Evolutionary conservation across 2,113 vertebrate genomes (phyloP), one percentile per base, ranked within the genome.

Genomic region (Gallinago paraguaiae): DNA sequence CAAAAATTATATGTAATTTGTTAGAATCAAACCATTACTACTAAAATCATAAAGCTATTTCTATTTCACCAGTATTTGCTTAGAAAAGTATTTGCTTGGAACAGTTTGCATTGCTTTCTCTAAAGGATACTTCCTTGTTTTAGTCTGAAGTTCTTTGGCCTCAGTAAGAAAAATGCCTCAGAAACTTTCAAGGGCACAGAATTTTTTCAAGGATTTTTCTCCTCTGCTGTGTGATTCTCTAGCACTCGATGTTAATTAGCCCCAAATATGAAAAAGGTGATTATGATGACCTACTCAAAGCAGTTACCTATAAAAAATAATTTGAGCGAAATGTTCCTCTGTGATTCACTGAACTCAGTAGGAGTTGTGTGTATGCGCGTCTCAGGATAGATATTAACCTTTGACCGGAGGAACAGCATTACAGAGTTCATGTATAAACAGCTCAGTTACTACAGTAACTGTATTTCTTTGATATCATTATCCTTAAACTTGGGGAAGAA

Each of bases 361-460:
- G 75, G 64, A 90, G 35, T 18, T 84, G 7, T 86, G 63, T 68
- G 63, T 75, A 69, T 41, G 37, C 41, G 68, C 1, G 39, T 90
- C 78, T 88, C 74, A 63, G 94, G 86, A 91, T 17, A 82, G 82
- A 45, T 45, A 97, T 84, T 70, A 91, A 89, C 90, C 91, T 90
- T 56, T 96, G 92, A 78, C 67, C 85, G 71, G 71, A 88, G 61
- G 37, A 63, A 33, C 51, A 63, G 75, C 54, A 48, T 57, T 76
- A 61, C 80, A 67, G 0, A 78, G 82, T 50, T 72, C 68, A 61
- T 63, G 51, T 71, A 82, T 45, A 85, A 93, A 95, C 82, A 92
- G n/a, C 68, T 75, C 79, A 64, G 76, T 74, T 86, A 67, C 84
- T 93, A 33, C 80, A 96, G 88, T 64, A 93, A 60, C 53, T 69